Evolutionary conservation across 2,113 vertebrate species (phyloP), one percentile per base, ranked within the genome.

Genomic region (Silurus meridionalis): DNA sequence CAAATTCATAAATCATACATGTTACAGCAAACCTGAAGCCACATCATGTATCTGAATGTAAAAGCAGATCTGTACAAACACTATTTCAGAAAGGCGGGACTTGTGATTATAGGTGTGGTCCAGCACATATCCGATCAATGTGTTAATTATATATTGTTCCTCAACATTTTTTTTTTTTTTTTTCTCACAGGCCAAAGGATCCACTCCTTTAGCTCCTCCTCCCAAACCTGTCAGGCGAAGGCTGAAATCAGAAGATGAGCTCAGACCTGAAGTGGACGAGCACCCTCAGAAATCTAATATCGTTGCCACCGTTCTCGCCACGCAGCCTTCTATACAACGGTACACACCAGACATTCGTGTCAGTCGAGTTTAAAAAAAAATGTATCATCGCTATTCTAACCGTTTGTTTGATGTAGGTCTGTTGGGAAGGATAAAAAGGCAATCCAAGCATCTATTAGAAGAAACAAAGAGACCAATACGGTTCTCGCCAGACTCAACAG

Each of bases 401-500:
- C 8, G 17, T 46, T 60, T 23, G 57, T 80, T 61, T 2, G 0
- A 13, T 48, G 28, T 61, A 99, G 98, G 92, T 99, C 98, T 67
- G 91, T 97, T 88, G 98, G 98, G 88, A 99, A 99, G 89, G 98
- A 99, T 92, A 99, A 99, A 92, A 99, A 99, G 92, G 95, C 97
- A 37, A 99, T 99, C 93, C 98, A 99, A 93, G 98, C 98, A 88
- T 99, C 98, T 60, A 99, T 99, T 93, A 96, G 98, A 94, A 97
- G 98, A 92, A 99, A 99, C 92, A 99, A 99, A 89, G 98, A 99
- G 94, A 99, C 97, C 3, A 99, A 99, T 91, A 99, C 98, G 57
- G 98, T 99, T 90, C 93, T 99, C 96, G 98, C 98, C 89, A 96
- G 98, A 94, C 93, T 99, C 86, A 99, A 99, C 91, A 99, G 97